Evolutionary conservation across 2,888 invertebrate species (phyloP), one percentile per base, ranked within the genome.

Genomic region (Lochmaea capreae): DNA sequence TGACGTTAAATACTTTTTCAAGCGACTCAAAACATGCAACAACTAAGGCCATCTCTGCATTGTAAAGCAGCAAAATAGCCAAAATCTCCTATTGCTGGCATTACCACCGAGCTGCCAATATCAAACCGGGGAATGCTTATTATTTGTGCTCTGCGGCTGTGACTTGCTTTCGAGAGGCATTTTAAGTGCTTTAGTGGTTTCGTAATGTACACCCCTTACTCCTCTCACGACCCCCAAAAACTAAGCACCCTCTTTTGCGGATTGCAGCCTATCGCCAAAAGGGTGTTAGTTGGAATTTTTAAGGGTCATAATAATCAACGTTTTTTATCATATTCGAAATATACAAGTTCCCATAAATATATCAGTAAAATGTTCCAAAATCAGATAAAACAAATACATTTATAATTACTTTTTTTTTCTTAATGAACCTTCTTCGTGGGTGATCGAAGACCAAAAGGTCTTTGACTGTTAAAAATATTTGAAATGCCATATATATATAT

Each of bases 381-480:
- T 33, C 8, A 33, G 33, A 33, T 33, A 5, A 33, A 33, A 33
- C 33, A 33, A 33, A 33, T 12, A 46, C 4, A 12, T 39, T n/a
- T 39, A 14, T 62, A 52, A 65, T 65, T 65, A 52, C 2, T 65
- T 46, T 18, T 52, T 52, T 65, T 57, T 57, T 65, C 52, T 75
- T 71, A 73, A 73, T 69, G 65, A 65, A 49, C n/a, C 57, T 63
- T 73, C 80, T 74, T 78, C 83, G 83, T 83, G 82, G 83, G 83
- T 81, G 83, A 83, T 77, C 76, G 57, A 46, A 26, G 43, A 46
- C 67, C 49, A 58, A 33, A 65, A 65, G 75, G 77, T 78, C 76
- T 75, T 78, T 79, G 80, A 76, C 72, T 77, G 72, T 73, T 80
- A 79, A 72, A 82, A 81, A 83, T 82, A 82, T 82, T 82, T 83